Conservation (phyloP, 2,888 invertebrate genomes). For the Patella ulyssiponensis region DNA sequence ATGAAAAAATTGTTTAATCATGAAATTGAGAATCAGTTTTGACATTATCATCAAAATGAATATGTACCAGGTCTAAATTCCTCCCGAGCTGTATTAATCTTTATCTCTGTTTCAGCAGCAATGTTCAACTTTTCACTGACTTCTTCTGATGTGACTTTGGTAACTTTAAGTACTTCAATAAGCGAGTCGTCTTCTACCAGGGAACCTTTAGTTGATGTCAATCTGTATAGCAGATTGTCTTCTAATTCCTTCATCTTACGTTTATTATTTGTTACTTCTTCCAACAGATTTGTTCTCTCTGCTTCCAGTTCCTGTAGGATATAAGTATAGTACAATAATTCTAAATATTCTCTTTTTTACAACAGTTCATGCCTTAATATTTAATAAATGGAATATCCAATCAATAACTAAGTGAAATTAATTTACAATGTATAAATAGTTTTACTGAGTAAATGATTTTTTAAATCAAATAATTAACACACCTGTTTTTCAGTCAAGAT, state of each 20-base stretch:
- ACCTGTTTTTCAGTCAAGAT: constrained; percentile 94
- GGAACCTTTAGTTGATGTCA: constrained; percentile 93
- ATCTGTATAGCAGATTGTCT: constrained; percentile 89
- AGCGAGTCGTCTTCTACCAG: constrained; percentile 96
- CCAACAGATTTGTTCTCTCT: constrained; percentile 91
- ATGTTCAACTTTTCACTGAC: constrained; percentile 94
- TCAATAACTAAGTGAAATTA: too few relatives aligned
- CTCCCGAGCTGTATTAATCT: constrained; percentile 93
- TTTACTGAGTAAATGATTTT: too few relatives aligned
- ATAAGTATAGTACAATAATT: background rate
- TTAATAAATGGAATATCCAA: too few relatives aligned
- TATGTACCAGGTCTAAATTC: constrained; percentile 84
- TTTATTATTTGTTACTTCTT: constrained; percentile 97
- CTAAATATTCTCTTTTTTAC: background rate
- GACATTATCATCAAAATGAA: too few relatives aligned
- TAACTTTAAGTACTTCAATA: constrained; percentile 76
- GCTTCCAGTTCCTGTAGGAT: constrained; percentile 85
- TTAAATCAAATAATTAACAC: background rate
- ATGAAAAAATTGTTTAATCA: too few relatives aligned
- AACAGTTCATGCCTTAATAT: background rate
- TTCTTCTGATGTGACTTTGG: constrained; percentile 81
- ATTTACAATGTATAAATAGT: too few relatives aligned
- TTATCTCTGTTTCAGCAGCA: constrained; percentile 92
- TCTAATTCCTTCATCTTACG: constrained; percentile 96
- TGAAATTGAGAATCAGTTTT: too few relatives aligned